phyloP scores from a whole-genome alignment of 2,888 invertebrate genomes.

The Prosapia bicincta region DNA sequence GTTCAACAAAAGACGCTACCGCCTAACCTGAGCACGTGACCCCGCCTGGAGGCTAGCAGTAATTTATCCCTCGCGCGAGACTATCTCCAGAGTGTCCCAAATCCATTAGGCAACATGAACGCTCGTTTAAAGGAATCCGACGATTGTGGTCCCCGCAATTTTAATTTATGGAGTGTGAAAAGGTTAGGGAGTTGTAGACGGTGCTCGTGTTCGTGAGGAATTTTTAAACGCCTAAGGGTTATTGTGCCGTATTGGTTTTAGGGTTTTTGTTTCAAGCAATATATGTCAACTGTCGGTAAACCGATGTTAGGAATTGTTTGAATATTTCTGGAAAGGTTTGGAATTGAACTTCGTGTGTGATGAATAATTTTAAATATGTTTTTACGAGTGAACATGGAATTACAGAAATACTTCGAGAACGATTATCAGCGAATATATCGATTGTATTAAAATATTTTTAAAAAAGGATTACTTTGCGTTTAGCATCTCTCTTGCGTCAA shows the following conservation, averaged over 20 bases:
- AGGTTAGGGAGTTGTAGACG: background rate
- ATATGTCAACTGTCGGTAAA: too few species aligned
- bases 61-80: background rate
- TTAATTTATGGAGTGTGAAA: background rate
- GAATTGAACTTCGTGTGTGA: too few species aligned
- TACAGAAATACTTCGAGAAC: too few species aligned
- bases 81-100: background rate
- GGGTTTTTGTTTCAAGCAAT: too few species aligned
- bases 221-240: background rate
- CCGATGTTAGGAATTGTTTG: too few species aligned
- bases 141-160: background rate
- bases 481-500: too few species aligned
- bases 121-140: background rate
- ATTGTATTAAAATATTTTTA: too few species aligned
- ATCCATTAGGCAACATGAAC: background rate
- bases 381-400: too few species aligned
- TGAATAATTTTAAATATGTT: too few species aligned
- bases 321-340: too few species aligned
- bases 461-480: too few species aligned
- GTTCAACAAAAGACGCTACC: background rate
- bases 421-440: too few species aligned
- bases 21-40: background rate
- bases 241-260: background rate
- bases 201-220: background rate
- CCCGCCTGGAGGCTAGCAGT: background rate